A percentile compares a stretch with the other conserved stretches of the same genome.
phyloP scores from a whole-genome alignment of 2,113 vertebrate species.

The Crotalus horridus region DNA sequence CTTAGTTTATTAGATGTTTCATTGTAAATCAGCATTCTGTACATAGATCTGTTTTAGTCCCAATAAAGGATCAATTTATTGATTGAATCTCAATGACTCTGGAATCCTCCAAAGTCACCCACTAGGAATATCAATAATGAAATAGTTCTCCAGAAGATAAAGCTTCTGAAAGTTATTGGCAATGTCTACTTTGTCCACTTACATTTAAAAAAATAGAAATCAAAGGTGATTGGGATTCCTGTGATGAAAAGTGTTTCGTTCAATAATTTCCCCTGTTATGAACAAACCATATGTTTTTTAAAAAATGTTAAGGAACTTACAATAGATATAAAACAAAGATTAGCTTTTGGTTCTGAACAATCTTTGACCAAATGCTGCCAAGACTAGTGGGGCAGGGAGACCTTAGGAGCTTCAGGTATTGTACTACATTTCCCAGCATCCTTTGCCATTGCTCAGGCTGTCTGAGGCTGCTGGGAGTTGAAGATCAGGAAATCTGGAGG shows the following conservation, averaged over 20 bases:
- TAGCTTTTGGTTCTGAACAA: conserved; percentile 37
- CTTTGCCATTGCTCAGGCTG: background rate
- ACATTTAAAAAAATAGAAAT: conserved; percentile 47
- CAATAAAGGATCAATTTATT: conserved; percentile 51
- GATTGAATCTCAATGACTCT: conserved; percentile 53
- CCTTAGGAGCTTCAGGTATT: background rate
- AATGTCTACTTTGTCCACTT: conserved; percentile 54
- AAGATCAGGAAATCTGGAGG: background rate
- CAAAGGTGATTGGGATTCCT: conserved; percentile 49
- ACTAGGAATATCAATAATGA: conserved; percentile 56
- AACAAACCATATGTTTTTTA: conserved; percentile 50
- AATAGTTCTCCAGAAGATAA: conserved; percentile 59
- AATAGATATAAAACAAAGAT: conserved; percentile 38
- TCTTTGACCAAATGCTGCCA: conserved; percentile 23
- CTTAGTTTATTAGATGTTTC: conserved; percentile 69
- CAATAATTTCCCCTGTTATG: conserved; percentile 42
- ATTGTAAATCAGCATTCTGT: conserved; percentile 66
- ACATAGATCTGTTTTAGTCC: conserved; percentile 50
- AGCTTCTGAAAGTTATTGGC: conserved; percentile 16
- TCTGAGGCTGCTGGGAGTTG: background rate
- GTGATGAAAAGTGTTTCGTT: conserved; percentile 44
- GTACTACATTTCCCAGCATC: background rate
- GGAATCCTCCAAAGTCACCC: conserved; percentile 49
- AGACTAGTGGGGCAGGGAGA: background rate
- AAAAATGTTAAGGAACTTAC: conserved; percentile 35